Evolutionary conservation across 2,888 invertebrate species (phyloP).

Genomic region (Blera fallax): DNA sequence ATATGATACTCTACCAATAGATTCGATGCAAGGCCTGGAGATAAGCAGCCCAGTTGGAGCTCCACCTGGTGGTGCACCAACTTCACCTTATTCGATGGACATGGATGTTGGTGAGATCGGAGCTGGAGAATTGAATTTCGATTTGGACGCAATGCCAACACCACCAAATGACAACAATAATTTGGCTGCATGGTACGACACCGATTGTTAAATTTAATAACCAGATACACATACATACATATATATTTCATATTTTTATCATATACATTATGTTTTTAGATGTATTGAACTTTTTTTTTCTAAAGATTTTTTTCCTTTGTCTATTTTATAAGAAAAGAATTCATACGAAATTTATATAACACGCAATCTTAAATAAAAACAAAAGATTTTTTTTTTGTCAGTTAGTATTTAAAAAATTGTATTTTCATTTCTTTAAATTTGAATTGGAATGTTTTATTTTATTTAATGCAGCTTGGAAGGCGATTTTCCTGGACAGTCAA

Average conservation of each 20-base stretch:
- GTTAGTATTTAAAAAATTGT: slow-evolving; percentile 56
- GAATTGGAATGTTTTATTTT: neutral
- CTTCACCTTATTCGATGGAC: slow-evolving; percentile 90
- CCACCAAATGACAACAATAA: slow-evolving; percentile 95
- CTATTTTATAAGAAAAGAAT: slow-evolving; percentile 65
- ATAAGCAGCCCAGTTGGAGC: slow-evolving; percentile 85
- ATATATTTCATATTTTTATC: slow-evolving; percentile 67
- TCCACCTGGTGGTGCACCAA: slow-evolving; percentile 81
- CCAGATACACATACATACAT: slow-evolving; percentile 42
- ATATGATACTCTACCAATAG: slow-evolving; percentile 99
- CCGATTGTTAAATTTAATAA: slow-evolving; percentile 88
- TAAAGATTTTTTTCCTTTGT: slow-evolving; percentile 36
- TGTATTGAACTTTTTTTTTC: slow-evolving; percentile 55
- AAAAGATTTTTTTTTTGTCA: slow-evolving; percentile 47
- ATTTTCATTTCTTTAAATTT: slow-evolving; percentile 26
- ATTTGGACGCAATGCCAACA: slow-evolving; percentile 88
- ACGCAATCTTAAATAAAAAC: slow-evolving; percentile 66
- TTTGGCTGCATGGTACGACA: slow-evolving; percentile 98
- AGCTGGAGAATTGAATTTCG: slow-evolving; percentile 89
- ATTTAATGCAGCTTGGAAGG: neutral
- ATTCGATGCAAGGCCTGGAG: slow-evolving; percentile 97
- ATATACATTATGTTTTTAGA: slow-evolving; percentile 66
- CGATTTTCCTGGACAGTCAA: no score
- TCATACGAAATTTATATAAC: slow-evolving; percentile 68
- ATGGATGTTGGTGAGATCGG: slow-evolving; percentile 92